Percentiles rank a stretch among this genome's conserved stretches.
These are phyloP conservation scores for Contarinia nasturtii DNA, from an alignment of 1,140 invertebrate genomes.

Conservation along the genomic window DNA sequence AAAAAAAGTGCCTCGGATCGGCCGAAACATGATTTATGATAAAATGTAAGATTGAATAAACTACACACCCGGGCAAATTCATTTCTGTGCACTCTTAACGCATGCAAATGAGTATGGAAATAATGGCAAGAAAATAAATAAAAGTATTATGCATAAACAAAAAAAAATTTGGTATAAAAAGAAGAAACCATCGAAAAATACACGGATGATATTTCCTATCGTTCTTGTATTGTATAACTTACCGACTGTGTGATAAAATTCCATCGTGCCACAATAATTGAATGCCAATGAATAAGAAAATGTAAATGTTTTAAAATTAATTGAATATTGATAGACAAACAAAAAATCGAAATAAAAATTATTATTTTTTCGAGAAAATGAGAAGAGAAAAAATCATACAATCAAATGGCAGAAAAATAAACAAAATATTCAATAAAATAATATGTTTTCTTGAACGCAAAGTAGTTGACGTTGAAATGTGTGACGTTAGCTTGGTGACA, in stretches of 20 bases:
- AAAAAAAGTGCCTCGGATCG: too few species aligned
- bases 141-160: background rate
- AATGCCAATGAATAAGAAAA: constrained; percentile 2
- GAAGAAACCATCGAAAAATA: background rate
- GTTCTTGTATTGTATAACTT: background rate
- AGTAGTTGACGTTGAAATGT: too few species aligned
- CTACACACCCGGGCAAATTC: background rate
- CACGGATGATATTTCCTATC: background rate
- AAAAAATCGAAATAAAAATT: too few species aligned
- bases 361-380: too few species aligned
- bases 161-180: background rate
- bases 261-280: background rate
- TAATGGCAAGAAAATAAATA: background rate
- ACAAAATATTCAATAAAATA: too few species aligned
- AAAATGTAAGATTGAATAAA: too few species aligned
- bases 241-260: constrained; percentile 4
- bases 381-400: too few species aligned
- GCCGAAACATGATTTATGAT: too few species aligned
- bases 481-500: too few species aligned
- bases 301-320: background rate
- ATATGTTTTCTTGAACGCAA: too few species aligned
- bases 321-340: constrained; percentile 1
- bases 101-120: background rate
- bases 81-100: background rate
- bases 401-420: too few species aligned